Evolutionary conservation across 2,888 invertebrate species (phyloP).

Genomic region (Ecliptopera silaceata): DNA sequence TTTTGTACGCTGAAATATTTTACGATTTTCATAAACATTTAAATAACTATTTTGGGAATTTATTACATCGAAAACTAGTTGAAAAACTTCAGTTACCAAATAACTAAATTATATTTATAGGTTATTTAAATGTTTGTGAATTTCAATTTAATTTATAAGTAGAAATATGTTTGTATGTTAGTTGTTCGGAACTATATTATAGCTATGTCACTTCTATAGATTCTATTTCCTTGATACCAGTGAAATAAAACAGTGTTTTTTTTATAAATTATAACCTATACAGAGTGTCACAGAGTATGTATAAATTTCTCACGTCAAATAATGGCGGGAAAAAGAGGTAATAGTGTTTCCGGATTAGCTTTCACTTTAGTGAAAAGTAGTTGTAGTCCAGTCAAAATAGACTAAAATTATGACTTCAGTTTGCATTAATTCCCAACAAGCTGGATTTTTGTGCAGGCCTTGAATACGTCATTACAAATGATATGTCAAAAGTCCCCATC

Average conservation of each 20-base stretch:
- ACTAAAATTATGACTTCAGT: no score
- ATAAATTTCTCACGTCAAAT: no score
- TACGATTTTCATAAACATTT: slow-evolving; percentile 40
- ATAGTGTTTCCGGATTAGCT: no score
- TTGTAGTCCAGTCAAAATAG: no score
- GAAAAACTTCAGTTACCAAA: neutral
- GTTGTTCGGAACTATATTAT: neutral
- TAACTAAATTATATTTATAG: neutral
- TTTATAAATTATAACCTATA: no score
- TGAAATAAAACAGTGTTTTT: neutral
- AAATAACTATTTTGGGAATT: slow-evolving; percentile 7
- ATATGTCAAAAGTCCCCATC: no score
- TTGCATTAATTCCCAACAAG: no score
- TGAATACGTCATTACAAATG: no score
- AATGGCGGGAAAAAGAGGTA: no score
- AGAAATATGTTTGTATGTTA: slow-evolving; percentile 11
- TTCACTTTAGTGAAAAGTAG: no score
- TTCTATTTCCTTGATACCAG: neutral
- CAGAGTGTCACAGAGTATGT: no score
- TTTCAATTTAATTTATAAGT: slow-evolving; percentile 17
- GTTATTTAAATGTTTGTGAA: slow-evolving; percentile 21
- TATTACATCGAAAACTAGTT: neutral
- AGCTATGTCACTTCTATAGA: neutral
- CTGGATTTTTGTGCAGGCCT: no score
- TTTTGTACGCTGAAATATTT: slow-evolving; percentile 41